phyloP scores from a whole-genome alignment of 2,797 vertebrate species.

The Dallia pectoralis region DNA sequence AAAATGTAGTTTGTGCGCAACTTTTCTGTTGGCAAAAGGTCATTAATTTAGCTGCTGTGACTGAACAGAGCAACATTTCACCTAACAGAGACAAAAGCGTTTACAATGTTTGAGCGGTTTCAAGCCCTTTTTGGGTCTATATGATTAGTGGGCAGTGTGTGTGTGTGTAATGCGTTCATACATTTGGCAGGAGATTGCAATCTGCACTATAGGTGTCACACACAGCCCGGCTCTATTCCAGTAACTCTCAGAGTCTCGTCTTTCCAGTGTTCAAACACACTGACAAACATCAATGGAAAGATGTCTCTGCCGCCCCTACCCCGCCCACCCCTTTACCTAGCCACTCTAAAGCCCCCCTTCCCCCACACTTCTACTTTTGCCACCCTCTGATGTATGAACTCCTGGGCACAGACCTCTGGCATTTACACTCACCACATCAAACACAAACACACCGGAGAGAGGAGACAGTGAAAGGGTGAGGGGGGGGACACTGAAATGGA shows the following conservation, averaged over 20 bases:
- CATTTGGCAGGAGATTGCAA: no score
- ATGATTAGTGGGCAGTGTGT: no score
- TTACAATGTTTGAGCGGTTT: no score
- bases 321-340: slow-evolving; percentile 18
- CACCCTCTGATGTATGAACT: slow-evolving; percentile 61
- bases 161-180: no score
- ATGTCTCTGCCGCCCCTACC: slow-evolving; percentile 31
- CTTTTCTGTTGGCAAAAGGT: no score
- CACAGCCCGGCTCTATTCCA: slow-evolving; percentile 8
- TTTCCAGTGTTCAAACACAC: slow-evolving; percentile 61
- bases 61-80: no score
- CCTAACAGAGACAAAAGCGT: no score
- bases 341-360: slow-evolving; percentile 10
- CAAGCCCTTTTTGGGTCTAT: no score
- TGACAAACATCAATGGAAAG: slow-evolving; percentile 55
- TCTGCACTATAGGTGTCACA: background rate
- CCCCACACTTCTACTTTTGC: slow-evolving; percentile 37
- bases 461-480: slow-evolving; percentile 19
- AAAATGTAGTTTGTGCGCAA: no score
- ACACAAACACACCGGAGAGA: slow-evolving; percentile 30
- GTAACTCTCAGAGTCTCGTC: slow-evolving; percentile 9
- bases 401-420: slow-evolving; percentile 67
- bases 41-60: no score
- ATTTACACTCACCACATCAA: slow-evolving; percentile 74
- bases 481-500: slow-evolving; percentile 20